Base-by-base conservation (phyloP, 2,797 vertebrate genomes). In the Bradypodion ventrale region DNA sequence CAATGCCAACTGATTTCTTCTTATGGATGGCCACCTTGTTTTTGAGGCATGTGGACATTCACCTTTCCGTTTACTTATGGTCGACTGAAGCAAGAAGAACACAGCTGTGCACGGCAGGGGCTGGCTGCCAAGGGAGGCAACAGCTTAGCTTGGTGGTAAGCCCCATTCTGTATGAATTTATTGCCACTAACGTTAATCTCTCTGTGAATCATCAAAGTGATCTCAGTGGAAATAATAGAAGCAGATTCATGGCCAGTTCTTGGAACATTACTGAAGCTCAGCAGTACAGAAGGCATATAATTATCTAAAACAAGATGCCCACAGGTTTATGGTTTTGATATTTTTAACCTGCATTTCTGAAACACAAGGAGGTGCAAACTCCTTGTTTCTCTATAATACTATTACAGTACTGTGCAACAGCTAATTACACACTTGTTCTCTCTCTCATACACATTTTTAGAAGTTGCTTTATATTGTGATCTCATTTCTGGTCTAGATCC, bases 121-220 rank as follows among this genome's bases (percentile, higher is more conserved):
- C 32, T 16, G 10, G 29, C 52, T 72, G 68, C 35, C 37, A 44
- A 19, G 10, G 42, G n/a, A 74, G 46, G 19, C 52, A 60, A 15
- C 44, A 29, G 37, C 37, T 62, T 73, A 46, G 69, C 75, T 6
- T 63, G 29, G 1, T 23, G 65, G 21, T 10, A 63, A 8, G 10
- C 19, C 44, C 52, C 49, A 52, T 42, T 52, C 44, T 60, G 16
- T 78, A 74, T 32, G 9, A 56, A 70, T 46, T 52, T 83, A 68
- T 75, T 37, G 52, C 83, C 49, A 40, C 75, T 77, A 16, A 69
- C 74, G 42, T 62, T 32, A 42, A 76, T 75, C 74, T 76, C 37
- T 40, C 46, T 68, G 32, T 83, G 82, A 60, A 77, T 70, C 75
- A 78, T 46, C 75, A 70, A 40, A 59, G 56, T 62, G 49, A 78